Evolutionary conservation across 1,140 invertebrate species (phyloP).

Genomic region (Fopius arisanus): DNA sequence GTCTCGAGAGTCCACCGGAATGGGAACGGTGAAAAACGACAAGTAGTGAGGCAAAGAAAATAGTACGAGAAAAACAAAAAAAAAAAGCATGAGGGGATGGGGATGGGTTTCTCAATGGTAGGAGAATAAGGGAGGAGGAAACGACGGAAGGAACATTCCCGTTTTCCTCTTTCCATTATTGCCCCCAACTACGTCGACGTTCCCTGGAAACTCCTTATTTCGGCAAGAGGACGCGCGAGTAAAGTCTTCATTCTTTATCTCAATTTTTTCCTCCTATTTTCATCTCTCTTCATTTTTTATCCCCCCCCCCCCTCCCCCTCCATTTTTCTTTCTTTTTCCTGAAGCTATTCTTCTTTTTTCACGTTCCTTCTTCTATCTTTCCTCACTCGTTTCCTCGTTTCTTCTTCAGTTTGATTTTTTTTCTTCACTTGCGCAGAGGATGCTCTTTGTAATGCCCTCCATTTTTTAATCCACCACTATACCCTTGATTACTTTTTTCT

Average conservation of each 20-base stretch:
- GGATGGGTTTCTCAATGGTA: background rate
- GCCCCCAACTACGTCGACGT: constrained; percentile 19
- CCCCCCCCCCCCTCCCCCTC: too few species aligned
- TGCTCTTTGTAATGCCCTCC: constrained; percentile 28
- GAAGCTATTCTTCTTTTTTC: constrained; percentile 23
- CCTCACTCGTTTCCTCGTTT: background rate
- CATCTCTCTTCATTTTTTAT: background rate
- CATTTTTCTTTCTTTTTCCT: background rate
- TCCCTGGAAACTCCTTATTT: constrained; percentile 27
- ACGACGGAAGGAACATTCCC: constrained; percentile 22
- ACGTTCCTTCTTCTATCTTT: constrained; percentile 2
- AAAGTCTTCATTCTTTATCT: constrained; percentile 13
- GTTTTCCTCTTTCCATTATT: constrained; percentile 33
- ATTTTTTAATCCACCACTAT: constrained; percentile 33
- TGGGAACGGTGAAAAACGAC: background rate
- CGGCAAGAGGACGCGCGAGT: background rate
- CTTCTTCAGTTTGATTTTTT: constrained; percentile 6
- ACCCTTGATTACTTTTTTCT: constrained; percentile 29
- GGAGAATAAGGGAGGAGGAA: background rate
- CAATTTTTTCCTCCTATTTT: background rate
- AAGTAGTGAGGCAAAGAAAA: background rate
- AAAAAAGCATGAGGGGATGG: background rate
- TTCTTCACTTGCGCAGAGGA: constrained; percentile 21
- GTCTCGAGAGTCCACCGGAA: background rate
- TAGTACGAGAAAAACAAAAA: background rate